Conservation (phyloP, 2,113 vertebrate genomes). For the Progne subis region DNA sequence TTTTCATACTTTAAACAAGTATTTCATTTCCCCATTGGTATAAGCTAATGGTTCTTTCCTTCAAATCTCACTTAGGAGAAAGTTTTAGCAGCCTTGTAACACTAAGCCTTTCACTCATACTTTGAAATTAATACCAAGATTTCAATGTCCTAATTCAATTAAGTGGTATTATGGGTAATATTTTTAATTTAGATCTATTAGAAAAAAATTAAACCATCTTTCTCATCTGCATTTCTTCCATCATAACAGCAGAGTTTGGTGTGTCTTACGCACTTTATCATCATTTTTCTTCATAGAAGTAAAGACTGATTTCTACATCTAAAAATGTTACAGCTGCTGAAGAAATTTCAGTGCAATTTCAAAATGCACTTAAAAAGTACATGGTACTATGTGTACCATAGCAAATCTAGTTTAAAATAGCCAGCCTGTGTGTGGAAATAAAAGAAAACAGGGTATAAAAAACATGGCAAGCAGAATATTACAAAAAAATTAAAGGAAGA, state of each 20-base stretch:
- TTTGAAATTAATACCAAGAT: conserved; percentile 30
- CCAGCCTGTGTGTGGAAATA: not conserved
- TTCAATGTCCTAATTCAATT: conserved; percentile 48
- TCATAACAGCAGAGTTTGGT: not conserved
- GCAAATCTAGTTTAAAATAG: not conserved
- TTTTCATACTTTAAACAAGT: not conserved
- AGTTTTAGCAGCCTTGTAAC: conserved; percentile 9
- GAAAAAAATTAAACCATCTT: not conserved
- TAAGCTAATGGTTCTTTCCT: not conserved
- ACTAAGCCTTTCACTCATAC: conserved; percentile 12
- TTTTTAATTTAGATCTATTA: not conserved
- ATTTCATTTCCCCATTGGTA: not conserved
- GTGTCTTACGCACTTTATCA: not conserved
- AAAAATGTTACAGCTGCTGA: not conserved
- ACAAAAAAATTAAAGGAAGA: not conserved
- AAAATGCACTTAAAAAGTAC: not conserved
- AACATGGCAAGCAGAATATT: not conserved
- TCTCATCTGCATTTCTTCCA: not conserved
- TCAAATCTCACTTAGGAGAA: not conserved
- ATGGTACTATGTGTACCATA: not conserved
- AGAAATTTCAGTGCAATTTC: not conserved
- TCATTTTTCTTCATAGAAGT: not conserved
- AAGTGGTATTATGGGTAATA: not conserved
- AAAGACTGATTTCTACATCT: not conserved
- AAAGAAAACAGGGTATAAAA: not conserved